Evolutionary conservation across 53 echinoderm and acorn worm genomes (phyloP).

Genomic region (Holothuria scabra): DNA sequence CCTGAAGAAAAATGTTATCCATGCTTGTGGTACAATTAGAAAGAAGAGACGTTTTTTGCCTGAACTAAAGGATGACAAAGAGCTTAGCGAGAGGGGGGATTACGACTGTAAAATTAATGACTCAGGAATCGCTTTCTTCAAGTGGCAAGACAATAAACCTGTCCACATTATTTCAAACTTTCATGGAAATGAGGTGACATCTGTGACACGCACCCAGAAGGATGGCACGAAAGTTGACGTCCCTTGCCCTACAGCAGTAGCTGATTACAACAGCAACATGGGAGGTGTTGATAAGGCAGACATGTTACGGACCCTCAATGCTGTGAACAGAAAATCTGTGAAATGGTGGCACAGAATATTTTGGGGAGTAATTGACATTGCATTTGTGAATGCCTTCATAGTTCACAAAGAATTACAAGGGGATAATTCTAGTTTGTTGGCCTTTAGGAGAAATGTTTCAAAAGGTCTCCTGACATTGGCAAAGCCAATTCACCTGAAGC

Average conservation of each 20-base stretch:
- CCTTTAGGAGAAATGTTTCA: conserved; percentile 13
- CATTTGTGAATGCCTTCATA: conserved; percentile 8
- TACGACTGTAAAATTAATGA: background rate
- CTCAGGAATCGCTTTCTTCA: background rate
- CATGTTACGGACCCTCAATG: background rate
- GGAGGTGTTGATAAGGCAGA: background rate
- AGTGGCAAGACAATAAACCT: conserved; percentile 6
- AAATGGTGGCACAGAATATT: conserved; percentile 4
- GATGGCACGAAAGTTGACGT: background rate
- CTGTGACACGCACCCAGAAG: background rate
- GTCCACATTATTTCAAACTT: background rate
- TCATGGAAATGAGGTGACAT: background rate
- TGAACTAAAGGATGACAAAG: conserved; percentile 5
- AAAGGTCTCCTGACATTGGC: conserved; percentile 14
- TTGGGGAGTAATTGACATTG: background rate
- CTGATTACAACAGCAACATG: background rate
- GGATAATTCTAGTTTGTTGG: background rate
- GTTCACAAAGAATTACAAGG: conserved; percentile 10
- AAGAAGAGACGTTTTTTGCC: conserved; percentile 21
- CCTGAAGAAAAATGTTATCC: conserved; percentile 34
- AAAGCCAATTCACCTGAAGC: conserved; percentile 22
- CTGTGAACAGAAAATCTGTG: background rate
- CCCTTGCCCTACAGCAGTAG: background rate
- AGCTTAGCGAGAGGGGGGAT: background rate
- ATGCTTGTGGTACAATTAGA: conserved; percentile 27